Conservation (phyloP, 2,113 vertebrate genomes). For the Tychaedon coryphoeus region DNA sequence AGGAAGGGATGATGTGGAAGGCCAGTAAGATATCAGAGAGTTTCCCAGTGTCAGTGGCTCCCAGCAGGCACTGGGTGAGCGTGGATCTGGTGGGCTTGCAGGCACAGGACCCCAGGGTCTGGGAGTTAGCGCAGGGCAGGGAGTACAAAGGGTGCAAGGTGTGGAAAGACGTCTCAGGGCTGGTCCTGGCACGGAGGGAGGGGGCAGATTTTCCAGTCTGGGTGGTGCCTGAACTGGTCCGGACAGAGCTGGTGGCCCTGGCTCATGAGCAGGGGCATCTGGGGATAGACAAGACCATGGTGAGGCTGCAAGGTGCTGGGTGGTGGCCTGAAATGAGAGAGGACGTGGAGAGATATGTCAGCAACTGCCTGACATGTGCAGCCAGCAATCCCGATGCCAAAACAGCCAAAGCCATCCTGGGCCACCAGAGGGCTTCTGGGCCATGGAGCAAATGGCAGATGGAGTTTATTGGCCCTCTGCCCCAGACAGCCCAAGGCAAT, state of each 20-base stretch:
- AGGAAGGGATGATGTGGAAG: conserved; percentile 57
- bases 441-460: conserved; percentile 45
- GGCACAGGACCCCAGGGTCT: conserved; percentile 14
- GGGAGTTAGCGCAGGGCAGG: neutral
- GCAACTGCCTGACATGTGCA: conserved; percentile 27
- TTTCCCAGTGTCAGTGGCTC: rapidly evolving
- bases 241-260: conserved; percentile 37
- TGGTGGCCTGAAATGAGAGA: conserved; percentile 62
- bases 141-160: conserved; percentile 55
- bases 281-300: conserved; percentile 52
- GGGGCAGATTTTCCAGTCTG: conserved; percentile 18
- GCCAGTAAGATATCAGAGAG: neutral
- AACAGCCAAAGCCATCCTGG: neutral
- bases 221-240: conserved; percentile 36
- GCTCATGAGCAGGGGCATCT: conserved; percentile 49
- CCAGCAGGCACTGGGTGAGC: neutral
- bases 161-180: conserved; percentile 15
- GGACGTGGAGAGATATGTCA: conserved; percentile 53
- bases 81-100: conserved; percentile 44
- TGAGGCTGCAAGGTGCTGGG: conserved; percentile 19
- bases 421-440: conserved; percentile 51
- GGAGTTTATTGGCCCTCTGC: conserved; percentile 48
- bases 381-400: conserved; percentile 20
- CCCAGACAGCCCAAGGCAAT: conserved; percentile 42
- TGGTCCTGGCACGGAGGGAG: conserved; percentile 10